Evolutionary conservation across 2,888 invertebrate species (phyloP).

Genomic region (Chymomyza procnemis): DNA sequence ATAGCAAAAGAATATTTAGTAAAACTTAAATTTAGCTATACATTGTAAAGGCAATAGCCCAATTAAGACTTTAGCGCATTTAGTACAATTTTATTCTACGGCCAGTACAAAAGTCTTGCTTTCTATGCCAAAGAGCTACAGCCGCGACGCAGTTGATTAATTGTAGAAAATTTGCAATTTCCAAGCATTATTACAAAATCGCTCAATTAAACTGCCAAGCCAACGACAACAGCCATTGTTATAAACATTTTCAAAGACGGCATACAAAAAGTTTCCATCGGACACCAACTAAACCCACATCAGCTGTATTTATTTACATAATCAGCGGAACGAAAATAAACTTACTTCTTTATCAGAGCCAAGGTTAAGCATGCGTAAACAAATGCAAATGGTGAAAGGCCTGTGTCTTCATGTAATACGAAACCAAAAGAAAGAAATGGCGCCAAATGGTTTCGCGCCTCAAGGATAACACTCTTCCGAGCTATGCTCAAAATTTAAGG

Average conservation of each 20-base stretch:
- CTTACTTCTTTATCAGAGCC: slow-evolving; percentile 10
- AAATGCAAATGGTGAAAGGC: slow-evolving; percentile 26
- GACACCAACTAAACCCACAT: background rate
- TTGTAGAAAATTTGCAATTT: background rate
- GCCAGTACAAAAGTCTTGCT: background rate
- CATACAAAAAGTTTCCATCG: slow-evolving; percentile 36
- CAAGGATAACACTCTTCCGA: background rate
- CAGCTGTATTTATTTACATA: slow-evolving; percentile 40
- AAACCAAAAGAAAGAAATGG: background rate
- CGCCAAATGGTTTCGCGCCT: background rate
- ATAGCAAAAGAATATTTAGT: too few species aligned
- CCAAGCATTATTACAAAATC: background rate
- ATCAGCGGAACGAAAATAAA: slow-evolving; percentile 24
- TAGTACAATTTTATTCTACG: background rate
- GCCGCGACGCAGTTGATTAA: background rate
- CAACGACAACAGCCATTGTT: background rate
- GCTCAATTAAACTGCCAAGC: background rate
- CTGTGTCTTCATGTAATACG: background rate
- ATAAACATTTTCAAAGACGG: background rate
- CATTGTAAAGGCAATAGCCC: too few species aligned
- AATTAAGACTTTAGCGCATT: too few species aligned
- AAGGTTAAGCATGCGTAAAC: slow-evolving; percentile 31
- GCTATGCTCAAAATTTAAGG: background rate
- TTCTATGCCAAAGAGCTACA: too few species aligned
- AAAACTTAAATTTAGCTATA: too few species aligned